Evolutionary conservation across 2,113 vertebrate species (phyloP).

Genomic region (Erpornis zantholeuca): DNA sequence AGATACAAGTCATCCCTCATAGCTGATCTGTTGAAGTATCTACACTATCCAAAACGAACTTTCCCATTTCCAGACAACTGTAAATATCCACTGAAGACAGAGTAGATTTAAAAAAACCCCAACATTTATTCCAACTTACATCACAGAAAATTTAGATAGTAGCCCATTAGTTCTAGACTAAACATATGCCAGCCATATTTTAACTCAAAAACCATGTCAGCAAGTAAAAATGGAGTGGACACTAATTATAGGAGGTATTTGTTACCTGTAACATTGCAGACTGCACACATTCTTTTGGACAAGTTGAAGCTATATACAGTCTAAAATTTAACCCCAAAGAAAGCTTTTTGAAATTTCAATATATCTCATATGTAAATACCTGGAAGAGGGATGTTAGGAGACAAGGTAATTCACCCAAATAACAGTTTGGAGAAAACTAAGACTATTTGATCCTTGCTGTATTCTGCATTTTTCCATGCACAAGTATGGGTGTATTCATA

Average conservation of each 20-base stretch:
- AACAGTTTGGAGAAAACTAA: not conserved
- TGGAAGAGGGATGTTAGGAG: not conserved
- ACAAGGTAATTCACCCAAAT: not conserved
- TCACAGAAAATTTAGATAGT: constrained; percentile 55
- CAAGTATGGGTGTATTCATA: not conserved
- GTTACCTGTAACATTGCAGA: not conserved
- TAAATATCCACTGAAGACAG: constrained; percentile 4
- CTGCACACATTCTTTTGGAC: not conserved
- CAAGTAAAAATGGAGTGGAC: constrained; percentile 25
- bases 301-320: not conserved
- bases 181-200: constrained; percentile 29
- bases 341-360: not conserved
- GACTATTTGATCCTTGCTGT: not conserved
- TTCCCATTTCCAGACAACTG: not conserved
- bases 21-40: not conserved
- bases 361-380: not conserved
- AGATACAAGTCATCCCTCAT: not conserved
- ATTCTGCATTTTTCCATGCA: not conserved
- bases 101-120: not conserved
- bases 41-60: constrained; percentile 4
- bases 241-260: constrained; percentile 7
- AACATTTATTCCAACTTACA: constrained; percentile 13
- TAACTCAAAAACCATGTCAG: constrained; percentile 23
- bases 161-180: constrained; percentile 26
- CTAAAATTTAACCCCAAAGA: not conserved